Evolutionary conservation across 2,113 vertebrate genomes (phyloP), one percentile per base, ranked within the genome.

Genomic region (Lagopus muta): DNA sequence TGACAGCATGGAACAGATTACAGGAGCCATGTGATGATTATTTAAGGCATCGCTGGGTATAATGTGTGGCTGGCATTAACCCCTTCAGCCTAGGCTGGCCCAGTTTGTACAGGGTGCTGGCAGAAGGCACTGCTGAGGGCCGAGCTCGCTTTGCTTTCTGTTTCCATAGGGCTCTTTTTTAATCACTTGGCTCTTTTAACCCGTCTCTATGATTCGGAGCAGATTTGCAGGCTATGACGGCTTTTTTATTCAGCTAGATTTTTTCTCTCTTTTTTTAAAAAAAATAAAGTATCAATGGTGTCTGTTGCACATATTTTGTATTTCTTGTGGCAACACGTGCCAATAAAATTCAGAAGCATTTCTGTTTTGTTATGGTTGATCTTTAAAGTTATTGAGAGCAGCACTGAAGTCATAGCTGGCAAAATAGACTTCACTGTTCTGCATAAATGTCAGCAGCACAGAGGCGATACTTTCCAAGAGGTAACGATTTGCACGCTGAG

Each of bases 1-100:
- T 99, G 99, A 99, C 99, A 99, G 98, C 99, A 98, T 97, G 98
- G 98, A 98, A 98, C 98, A 98, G 97, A 98, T 98, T 99, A 98
- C 97, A 97, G 97, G 97, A 98, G 98, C 98, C 98, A 98, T 98
- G 98, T 97, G 98, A 98, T 96, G 96, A 98, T 99, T 99, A 98
- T 98, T 98, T 98, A 97, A 98, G 98, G 98, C 98, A 98, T 97
- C 93, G 14, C 96, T 78, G 95, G 96, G 96, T 96, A 77, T 67
- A 94, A 94, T 62, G 94, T 47, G 91, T 48, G 18, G 97, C 97
- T 98, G 82, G 65, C 74, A 94, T 98, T 98, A 98, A 98, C 98
- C 96, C 95, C 2, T 96, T 97, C 93, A 90, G 94, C 87, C 93
- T 90, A 84, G 94, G 82, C 91, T 73, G 73, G 13, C 30, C 25